Evolutionary conservation across 2,888 invertebrate species (phyloP), one percentile per base, ranked within the genome.

Genomic region (Drosophila fungiperda): DNA sequence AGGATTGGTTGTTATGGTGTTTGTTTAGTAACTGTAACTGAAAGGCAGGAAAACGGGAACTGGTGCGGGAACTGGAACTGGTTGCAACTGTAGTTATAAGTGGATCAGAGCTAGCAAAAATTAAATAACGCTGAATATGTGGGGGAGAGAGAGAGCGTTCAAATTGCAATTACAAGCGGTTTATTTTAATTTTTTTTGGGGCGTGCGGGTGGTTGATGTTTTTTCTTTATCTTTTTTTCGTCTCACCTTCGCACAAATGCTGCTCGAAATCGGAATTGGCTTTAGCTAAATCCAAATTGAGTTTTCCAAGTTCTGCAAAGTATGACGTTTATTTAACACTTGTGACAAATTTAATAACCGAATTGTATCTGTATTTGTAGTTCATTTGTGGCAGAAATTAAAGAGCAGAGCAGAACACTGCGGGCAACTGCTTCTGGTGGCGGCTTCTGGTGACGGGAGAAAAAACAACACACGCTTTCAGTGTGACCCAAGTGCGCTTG

Each of bases 241-340:
- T 59, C 79, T 86, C 80, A 92, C 91, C 91, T 92, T 92, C 91
- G 60, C 91, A 92, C 77, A 92, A 82, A 81, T 92, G 92, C 60
- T 92, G 91, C 59, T 90, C 86, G 68, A 92, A 90, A 60, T 92
- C 92, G 11, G 89, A 79, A 72, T 92, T 92, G 15, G 87, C 83
- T 75, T 89, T 86, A 26, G 83, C 76, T 73, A 92, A 77, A 73
- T 91, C 91, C 75, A 91, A 81, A 69, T 86, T 90, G 29, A 92
- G 69, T 86, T 89, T 92, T 35, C 87, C 83, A 61, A 92, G 63
- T 72, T 92, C 91, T 92, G 87, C 50, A 91, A 45, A 87, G 29
- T 70, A 70, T 59, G 36, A 64, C 38, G 63, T 60, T 49, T 23
- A 23, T 23, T 36, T 35, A 68, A 70, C 55, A 61, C 54, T 69